Conservation (phyloP, 2,113 vertebrate species). For the Phocoena sinus region DNA sequence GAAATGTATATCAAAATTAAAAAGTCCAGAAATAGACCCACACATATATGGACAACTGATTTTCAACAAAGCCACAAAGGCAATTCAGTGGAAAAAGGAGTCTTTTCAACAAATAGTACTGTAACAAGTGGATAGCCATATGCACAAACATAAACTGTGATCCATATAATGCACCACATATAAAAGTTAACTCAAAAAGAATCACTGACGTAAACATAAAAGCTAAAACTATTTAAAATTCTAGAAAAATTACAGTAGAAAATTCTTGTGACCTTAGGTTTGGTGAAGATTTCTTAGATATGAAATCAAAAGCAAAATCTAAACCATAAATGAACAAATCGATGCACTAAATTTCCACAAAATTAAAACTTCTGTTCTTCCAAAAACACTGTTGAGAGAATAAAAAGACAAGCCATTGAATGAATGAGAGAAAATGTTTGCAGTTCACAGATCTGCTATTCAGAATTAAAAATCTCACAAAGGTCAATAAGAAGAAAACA, state of each 20-base stretch:
- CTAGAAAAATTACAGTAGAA: background rate
- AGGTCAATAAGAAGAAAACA: background rate
- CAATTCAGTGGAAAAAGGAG: background rate
- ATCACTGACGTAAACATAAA: background rate
- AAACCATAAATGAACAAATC: slow-evolving; percentile 3
- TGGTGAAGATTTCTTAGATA: background rate
- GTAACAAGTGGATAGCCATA: background rate
- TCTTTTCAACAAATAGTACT: background rate
- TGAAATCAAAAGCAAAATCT: background rate
- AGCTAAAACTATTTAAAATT: background rate
- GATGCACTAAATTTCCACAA: background rate
- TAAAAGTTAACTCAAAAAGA: background rate
- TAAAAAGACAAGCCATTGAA: background rate
- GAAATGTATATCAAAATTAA: background rate
- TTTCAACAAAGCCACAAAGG: background rate
- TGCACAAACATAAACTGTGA: background rate
- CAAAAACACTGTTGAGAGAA: background rate
- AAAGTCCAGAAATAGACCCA: background rate
- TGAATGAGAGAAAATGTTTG: background rate
- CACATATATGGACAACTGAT: background rate
- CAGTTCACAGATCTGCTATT: background rate
- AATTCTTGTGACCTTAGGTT: background rate
- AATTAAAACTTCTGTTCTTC: background rate
- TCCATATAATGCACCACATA: background rate
- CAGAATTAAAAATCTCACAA: background rate